Evolutionary conservation across 2,113 vertebrate genomes (phyloP).

Genomic region (Pyrgilauda ruficollis): DNA sequence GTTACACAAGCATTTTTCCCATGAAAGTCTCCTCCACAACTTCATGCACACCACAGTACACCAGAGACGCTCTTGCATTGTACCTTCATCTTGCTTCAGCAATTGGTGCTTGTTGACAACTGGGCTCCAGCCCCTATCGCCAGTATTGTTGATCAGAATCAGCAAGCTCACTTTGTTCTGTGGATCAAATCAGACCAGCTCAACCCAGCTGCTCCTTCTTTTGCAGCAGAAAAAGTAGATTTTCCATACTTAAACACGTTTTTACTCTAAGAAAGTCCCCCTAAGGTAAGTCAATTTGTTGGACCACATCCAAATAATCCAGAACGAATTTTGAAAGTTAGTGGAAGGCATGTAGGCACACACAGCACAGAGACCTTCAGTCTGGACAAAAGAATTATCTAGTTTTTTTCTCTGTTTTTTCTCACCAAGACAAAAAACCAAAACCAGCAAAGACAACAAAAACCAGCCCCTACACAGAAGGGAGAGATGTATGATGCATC

Average conservation of each 20-base stretch:
- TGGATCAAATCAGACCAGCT: neutral
- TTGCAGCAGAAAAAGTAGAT: neutral
- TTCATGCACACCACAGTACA: neutral
- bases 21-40: neutral
- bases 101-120: neutral
- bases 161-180: neutral
- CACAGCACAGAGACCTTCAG: neutral
- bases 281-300: neutral
- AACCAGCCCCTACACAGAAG: rapidly evolving
- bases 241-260: neutral
- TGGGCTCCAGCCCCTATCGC: neutral
- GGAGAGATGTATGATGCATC: neutral
- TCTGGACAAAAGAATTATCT: neutral
- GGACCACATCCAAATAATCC: neutral
- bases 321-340: neutral
- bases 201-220: neutral
- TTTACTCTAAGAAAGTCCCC: neutral
- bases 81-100: neutral
- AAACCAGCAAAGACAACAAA: neutral
- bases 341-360: neutral
- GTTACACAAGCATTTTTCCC: neutral
- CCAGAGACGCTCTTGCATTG: neutral
- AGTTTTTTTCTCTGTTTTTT: rapidly evolving
- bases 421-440: neutral
- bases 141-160: neutral